Evolutionary conservation across 2,888 invertebrate species (phyloP).

Genomic region (Phalera bucephala): DNA sequence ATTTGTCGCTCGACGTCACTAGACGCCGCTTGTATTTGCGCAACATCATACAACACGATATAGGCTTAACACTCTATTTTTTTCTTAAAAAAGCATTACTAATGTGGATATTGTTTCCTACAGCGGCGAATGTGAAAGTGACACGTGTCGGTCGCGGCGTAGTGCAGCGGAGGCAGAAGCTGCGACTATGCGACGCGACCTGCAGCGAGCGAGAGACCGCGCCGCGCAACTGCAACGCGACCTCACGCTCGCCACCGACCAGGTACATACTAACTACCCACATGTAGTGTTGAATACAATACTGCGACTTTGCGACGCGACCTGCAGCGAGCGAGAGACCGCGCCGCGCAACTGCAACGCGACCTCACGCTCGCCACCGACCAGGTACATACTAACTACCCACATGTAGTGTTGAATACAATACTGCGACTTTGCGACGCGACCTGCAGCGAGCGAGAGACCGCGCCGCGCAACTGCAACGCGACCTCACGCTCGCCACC

Average conservation of each 20-base stretch:
- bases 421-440: slow-evolving; percentile 81
- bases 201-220: slow-evolving; percentile 52
- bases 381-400: slow-evolving; percentile 51
- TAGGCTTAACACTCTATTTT: too few species aligned
- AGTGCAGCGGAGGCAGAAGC: slow-evolving; percentile 69
- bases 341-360: slow-evolving; percentile 43
- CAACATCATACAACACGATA: too few species aligned
- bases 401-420: too few species aligned
- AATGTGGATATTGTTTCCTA: background rate
- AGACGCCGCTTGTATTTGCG: too few species aligned
- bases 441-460: slow-evolving; percentile 59
- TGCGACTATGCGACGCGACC: slow-evolving; percentile 80
- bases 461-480: slow-evolving; percentile 41
- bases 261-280: slow-evolving; percentile 50
- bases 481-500: slow-evolving; percentile 49
- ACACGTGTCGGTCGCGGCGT: slow-evolving; percentile 82
- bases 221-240: slow-evolving; percentile 50
- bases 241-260: slow-evolving; percentile 48
- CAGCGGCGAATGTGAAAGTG: slow-evolving; percentile 66
- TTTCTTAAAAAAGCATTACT: too few species aligned
- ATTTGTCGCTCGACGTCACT: too few species aligned
- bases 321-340: slow-evolving; percentile 51
- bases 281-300: too few species aligned
- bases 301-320: slow-evolving; percentile 81
- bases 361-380: slow-evolving; percentile 52